These are phyloP conservation scores for Pagrus major DNA, from an alignment of 2,113 vertebrate genomes.

Conservation along the genomic window DNA sequence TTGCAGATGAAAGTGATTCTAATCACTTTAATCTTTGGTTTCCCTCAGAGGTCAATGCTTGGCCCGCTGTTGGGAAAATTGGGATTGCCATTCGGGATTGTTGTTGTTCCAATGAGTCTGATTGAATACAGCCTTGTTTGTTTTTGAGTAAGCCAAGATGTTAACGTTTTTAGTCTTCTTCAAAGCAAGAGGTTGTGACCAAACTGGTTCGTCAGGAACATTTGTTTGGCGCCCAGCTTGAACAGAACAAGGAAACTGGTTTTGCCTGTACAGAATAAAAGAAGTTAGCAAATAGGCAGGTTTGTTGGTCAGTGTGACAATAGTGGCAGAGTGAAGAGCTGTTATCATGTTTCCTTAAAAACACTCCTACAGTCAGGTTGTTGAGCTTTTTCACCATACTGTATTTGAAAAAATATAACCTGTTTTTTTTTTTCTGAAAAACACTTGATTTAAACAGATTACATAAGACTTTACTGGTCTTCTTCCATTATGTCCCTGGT, in stretches of 20 bases:
- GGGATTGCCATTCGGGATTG: background rate
- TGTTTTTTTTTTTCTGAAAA: background rate
- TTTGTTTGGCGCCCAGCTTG: background rate
- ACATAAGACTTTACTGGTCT: slow-evolving; percentile 25
- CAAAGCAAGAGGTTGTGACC: slow-evolving; percentile 2
- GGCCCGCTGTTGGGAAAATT: background rate
- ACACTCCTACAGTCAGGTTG: background rate
- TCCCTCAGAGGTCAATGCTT: background rate
- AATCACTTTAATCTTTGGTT: background rate
- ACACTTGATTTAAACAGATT: slow-evolving; percentile 21
- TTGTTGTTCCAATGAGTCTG: background rate
- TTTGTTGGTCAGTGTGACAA: slow-evolving; percentile 30
- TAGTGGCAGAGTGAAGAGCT: background rate
- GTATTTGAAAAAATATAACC: slow-evolving; percentile 3
- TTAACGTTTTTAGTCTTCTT: background rate
- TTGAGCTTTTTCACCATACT: background rate
- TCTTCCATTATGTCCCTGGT: background rate
- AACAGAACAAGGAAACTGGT: slow-evolving; percentile 56
- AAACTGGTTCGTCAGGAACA: slow-evolving; percentile 61
- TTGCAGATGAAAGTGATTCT: background rate
- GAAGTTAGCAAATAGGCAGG: background rate
- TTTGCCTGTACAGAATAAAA: slow-evolving; percentile 38
- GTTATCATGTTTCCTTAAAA: background rate
- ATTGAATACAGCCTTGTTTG: background rate
- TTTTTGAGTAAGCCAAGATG: background rate